A percentile compares a stretch with the other conserved stretches of the same genome.
phyloP scores from a whole-genome alignment of 53 echinoderm and acorn worm genomes.

The Holothuria leucospilota region DNA sequence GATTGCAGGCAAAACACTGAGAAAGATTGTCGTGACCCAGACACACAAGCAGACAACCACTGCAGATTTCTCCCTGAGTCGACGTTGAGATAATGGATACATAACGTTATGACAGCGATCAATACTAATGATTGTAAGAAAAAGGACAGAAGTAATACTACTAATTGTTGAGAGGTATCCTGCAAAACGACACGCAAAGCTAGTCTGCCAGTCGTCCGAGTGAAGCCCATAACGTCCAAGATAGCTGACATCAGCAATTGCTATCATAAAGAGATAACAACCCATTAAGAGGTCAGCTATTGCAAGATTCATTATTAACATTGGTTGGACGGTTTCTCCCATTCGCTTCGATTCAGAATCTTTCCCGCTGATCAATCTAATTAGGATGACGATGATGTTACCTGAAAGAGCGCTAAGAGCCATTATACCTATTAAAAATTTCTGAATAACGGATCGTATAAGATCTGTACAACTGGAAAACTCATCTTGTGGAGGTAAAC shows the following conservation, averaged over 20 bases:
- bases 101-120: conserved; percentile 51
- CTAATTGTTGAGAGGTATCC: conserved; percentile 34
- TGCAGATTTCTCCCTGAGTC: conserved; percentile 32
- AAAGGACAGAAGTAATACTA: conserved; percentile 53
- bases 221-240: not conserved
- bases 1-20: conserved; percentile 72
- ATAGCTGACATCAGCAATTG: not conserved
- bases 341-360: too few relatives aligned
- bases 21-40: conserved; percentile 62
- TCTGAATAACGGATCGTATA: conserved; percentile 14
- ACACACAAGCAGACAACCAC: not conserved
- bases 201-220: not conserved
- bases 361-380: not conserved
- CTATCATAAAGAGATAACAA: not conserved
- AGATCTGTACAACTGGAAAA: conserved; percentile 63
- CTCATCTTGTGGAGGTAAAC: conserved; percentile 41
- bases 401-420: conserved; percentile 52
- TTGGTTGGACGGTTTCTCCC: not conserved
- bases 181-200: not conserved
- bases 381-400: conserved; percentile 38
- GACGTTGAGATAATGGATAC: conserved; percentile 19
- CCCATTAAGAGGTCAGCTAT: not conserved
- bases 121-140: conserved; percentile 53
- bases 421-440: conserved; percentile 49
- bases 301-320: not conserved